Evolutionary conservation across 1,140 invertebrate species (phyloP), one percentile per base, ranked within the genome.

Genomic region (Drosophila micromelanica): DNA sequence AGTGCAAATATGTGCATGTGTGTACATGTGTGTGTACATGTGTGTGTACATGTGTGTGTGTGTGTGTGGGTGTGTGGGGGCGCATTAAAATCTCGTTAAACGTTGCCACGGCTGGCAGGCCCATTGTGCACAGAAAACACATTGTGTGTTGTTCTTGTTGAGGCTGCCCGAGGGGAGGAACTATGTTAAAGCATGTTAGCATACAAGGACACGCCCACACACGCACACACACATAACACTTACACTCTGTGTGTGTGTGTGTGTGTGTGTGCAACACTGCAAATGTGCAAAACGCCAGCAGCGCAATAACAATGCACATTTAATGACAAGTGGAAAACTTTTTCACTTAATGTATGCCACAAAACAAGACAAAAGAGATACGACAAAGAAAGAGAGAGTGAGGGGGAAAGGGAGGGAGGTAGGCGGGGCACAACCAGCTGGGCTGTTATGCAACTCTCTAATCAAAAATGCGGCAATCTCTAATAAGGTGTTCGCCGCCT

Each of bases 241-340:
- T n/a, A n/a, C n/a, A n/a, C n/a, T n/a, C n/a, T n/a, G 78, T 62
- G 56, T 71, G 45, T 15, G 42, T 68, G 78, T 77, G 69, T 48
- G 54, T 61, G 42, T 61, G 78, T 62, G 56, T 71, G 45, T 15
- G 42, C 38, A 59, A 12, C 42, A 63, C 20, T 42, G 57, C 57
- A 55, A 71, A 67, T 60, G 56, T 51, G 60, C 73, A 84, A 63
- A 80, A 27, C 48, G 60, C 73, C 76, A 69, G 64, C 67, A 73
- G 68, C 61, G 64, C 67, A 87, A 87, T 73, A 82, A 78, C 78
- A 86, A 87, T 78, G 75, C 82, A 89, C 86, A 87, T 87, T 73
- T 87, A 87, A 87, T 89, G 84, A 87, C 84, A 86, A 89, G 84
- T 86, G 76, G 82, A 87, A 81, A 86, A 89, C 71, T 87, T 87